Percentiles rank a stretch among this genome's conserved stretches.
Conservation (phyloP, 2,888 invertebrate species). For the Venustoraphidia nigricollis region DNA sequence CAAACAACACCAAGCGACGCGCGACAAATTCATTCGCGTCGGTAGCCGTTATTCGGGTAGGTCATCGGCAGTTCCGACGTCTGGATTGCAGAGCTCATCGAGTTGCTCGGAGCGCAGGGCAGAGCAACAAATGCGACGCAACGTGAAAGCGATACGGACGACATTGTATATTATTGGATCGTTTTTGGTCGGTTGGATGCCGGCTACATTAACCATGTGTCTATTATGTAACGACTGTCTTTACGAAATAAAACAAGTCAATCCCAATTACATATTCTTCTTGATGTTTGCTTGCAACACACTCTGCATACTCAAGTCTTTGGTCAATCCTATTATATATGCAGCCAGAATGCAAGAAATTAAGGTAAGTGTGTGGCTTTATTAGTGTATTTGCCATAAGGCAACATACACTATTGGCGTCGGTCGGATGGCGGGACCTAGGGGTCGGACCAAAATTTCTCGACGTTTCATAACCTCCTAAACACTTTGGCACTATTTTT, state of each 20-base stretch:
- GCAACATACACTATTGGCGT: no score
- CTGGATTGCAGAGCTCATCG: not conserved
- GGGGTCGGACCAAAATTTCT: no score
- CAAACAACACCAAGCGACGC: conserved; percentile 32
- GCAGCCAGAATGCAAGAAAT: conserved; percentile 50
- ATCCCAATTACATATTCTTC: conserved; percentile 14
- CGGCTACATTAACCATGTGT: conserved; percentile 37
- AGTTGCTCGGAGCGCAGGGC: not conserved
- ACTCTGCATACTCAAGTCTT: conserved; percentile 42
- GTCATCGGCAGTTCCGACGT: conserved; percentile 6
- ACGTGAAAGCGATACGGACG: conserved; percentile 40
- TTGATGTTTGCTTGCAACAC: conserved; percentile 29
- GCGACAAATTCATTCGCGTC: conserved; percentile 27
- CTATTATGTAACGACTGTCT: conserved; percentile 31
- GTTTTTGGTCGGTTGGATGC: conserved; percentile 44
- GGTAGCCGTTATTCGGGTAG: conserved; percentile 23
- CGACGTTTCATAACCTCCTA: no score
- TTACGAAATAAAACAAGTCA: not conserved
- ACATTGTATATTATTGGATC: conserved; percentile 45
- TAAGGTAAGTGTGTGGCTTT: conserved; percentile 24
- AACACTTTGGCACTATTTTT: no score
- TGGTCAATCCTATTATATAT: conserved; percentile 49
- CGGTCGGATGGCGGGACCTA: no score
- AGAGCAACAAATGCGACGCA: conserved; percentile 26
- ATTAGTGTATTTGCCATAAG: no score